Percentiles rank a stretch among this genome's conserved stretches.
Evolutionary conservation across 2,888 invertebrate species (phyloP).

Genomic region (Apotomis capreana): DNA sequence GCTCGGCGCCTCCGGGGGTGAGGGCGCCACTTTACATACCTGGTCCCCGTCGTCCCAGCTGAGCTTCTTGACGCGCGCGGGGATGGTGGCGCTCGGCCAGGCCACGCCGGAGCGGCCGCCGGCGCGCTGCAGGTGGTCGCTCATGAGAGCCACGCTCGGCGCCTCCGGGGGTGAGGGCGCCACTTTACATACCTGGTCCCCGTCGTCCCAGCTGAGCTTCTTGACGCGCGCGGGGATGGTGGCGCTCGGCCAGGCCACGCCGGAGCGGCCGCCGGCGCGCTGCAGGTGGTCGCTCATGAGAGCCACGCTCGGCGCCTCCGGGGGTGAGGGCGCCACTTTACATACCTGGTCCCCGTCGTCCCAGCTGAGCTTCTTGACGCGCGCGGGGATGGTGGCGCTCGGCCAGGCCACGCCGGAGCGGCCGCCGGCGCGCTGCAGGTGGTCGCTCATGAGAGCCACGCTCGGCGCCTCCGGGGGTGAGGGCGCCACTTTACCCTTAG

Average conservation of each 20-base stretch:
- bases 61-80: too few relatives aligned
- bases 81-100: too few relatives aligned
- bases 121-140: too few relatives aligned
- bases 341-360: conserved; percentile 86
- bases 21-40: too few relatives aligned
- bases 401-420: conserved; percentile 86
- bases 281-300: conserved; percentile 74
- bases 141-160: too few relatives aligned
- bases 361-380: conserved; percentile 92
- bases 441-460: conserved; percentile 70
- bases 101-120: too few relatives aligned
- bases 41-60: too few relatives aligned
- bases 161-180: too few relatives aligned
- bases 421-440: conserved; percentile 64
- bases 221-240: conserved; percentile 89
- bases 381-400: conserved; percentile 85
- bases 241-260: conserved; percentile 86
- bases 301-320: conserved; percentile 57
- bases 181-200: too few relatives aligned
- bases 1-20: too few relatives aligned
- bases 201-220: conserved; percentile 91
- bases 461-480: conserved; percentile 62
- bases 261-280: conserved; percentile 66
- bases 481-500: conserved; percentile 66
- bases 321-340: conserved; percentile 69